phyloP scores from a whole-genome alignment of 1,140 invertebrate species.

The Aphaenogaster floridana region DNA sequence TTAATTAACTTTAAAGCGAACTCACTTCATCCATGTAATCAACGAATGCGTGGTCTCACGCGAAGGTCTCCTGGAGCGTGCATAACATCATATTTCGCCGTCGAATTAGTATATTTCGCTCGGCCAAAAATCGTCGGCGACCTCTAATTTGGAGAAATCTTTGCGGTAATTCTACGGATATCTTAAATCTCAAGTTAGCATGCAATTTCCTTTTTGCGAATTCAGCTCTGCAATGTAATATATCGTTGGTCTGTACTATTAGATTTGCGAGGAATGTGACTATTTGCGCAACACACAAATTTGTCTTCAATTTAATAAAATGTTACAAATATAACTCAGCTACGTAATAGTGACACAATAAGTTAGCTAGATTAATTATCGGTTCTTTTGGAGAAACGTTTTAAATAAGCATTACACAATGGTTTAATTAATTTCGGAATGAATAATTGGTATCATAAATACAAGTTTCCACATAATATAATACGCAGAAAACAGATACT shows the following conservation, averaged over 20 bases:
- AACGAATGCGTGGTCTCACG: constrained; percentile 69
- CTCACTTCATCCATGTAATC: constrained; percentile 47
- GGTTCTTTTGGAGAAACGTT: background rate
- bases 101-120: constrained; percentile 57
- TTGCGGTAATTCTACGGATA: constrained; percentile 19
- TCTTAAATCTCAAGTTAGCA: constrained; percentile 26
- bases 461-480: background rate
- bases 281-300: background rate
- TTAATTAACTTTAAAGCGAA: constrained; percentile 63
- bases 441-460: background rate
- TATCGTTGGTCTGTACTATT: background rate
- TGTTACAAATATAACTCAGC: background rate
- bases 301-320: background rate
- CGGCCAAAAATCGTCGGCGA: constrained; percentile 7
- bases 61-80: constrained; percentile 66
- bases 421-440: background rate
- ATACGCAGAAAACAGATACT: background rate
- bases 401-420: background rate
- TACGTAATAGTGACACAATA: background rate
- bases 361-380: background rate
- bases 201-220: constrained; percentile 27
- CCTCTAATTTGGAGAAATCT: constrained; percentile 39
- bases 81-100: constrained; percentile 43
- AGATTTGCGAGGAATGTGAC: constrained; percentile 12
- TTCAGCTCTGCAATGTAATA: constrained; percentile 5